Evolutionary conservation across 1,140 invertebrate species (phyloP), one percentile per base, ranked within the genome.

Genomic region (Listronotus bonariensis): DNA sequence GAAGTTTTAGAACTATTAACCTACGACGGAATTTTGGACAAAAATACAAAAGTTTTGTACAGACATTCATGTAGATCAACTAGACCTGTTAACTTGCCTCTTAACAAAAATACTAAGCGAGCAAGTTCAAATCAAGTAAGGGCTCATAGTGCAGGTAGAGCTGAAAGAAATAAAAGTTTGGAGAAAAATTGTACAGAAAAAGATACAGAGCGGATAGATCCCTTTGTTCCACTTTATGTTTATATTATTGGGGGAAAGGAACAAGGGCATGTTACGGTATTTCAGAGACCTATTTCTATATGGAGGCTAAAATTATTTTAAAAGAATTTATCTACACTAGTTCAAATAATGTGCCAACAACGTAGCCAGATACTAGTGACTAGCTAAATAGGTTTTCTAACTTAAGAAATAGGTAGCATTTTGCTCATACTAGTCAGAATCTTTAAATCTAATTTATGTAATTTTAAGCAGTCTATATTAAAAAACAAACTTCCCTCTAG

Each of bases 231-330:
- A 0, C 76, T 87, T 15, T 86, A 86, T 65, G 83, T 88, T 11
- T 88, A 87, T 70, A 65, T 88, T 6, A 79, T 88, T 6, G 87
- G 87, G 6, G 86, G 87, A 0, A 88, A 87, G 68, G 86, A 88
- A 68, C 85, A 86, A 40, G 86, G 86, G 8, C 86, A 87, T 67
- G 85, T 88, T 1, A 87, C 86, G 2, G 84, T 87, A 14, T 88
- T 88, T 62, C 85, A 86, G 65, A 80, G 86, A 68, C 86, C 87
- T 0, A 80, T 88, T 5, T 87, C 86, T 0, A 79, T 88, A 12
- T 88, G 87, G 87, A 86, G 85, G 69, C 76, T 88, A 9, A 84
- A 87, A 64, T 73, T 88, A n/a, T 79, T 77, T 67, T 80, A 66
- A 72, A 57, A 9, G 14, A 9, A 8, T 0, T 9, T 9, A 51